Conservation (phyloP, 2,113 vertebrate genomes). For the Alaudala cheleensis region DNA sequence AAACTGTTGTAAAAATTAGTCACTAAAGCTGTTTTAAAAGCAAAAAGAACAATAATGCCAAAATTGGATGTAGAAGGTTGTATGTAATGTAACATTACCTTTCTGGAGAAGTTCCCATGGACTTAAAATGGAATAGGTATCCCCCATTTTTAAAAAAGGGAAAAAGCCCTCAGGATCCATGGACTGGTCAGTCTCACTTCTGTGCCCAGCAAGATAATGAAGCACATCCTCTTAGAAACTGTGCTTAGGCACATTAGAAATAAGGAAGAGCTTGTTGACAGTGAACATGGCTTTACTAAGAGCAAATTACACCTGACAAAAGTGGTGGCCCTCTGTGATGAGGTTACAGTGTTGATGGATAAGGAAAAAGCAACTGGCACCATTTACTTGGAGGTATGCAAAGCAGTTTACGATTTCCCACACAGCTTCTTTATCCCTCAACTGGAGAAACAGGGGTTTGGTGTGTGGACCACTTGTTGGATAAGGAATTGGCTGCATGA, state of each 20-base stretch:
- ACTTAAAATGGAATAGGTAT: background rate
- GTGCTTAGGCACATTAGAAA: background rate
- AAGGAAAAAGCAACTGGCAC: background rate
- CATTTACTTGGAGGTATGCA: background rate
- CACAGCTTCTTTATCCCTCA: background rate
- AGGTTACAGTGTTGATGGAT: background rate
- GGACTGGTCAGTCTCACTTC: background rate
- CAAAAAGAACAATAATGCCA: background rate
- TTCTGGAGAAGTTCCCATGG: background rate
- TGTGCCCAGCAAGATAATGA: background rate
- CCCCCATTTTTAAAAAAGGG: background rate
- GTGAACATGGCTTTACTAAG: background rate
- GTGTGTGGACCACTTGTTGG: background rate
- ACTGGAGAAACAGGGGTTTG: background rate
- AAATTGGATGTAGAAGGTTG: background rate
- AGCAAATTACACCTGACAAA: background rate
- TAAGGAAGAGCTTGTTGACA: background rate
- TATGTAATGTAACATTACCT: background rate
- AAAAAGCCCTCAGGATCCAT: background rate
- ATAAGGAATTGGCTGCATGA: background rate
- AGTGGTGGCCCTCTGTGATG: rapidly evolving
- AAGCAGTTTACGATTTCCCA: background rate
- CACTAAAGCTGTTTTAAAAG: background rate
- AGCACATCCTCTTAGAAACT: background rate
- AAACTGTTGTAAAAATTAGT: background rate